Percentiles rank a stretch among this genome's conserved stretches.
phyloP scores from a whole-genome alignment of 1,140 invertebrate genomes.

The Drosophila kohkoa region DNA sequence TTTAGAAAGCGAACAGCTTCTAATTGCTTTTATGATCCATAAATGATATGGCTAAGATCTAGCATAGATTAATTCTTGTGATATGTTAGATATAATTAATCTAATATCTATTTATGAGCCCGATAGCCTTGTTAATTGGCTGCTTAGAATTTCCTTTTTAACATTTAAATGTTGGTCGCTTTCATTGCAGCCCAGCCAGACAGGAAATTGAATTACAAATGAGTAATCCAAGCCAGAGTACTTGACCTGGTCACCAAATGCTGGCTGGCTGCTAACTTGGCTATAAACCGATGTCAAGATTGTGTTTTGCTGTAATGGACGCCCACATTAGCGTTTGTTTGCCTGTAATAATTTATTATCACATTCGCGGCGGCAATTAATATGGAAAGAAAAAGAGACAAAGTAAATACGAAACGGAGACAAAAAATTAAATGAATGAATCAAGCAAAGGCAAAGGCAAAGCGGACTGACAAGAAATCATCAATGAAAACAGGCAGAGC shows the following conservation, averaged over 20 bases:
- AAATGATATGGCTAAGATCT: background rate
- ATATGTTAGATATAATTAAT: slow-evolving; percentile 20
- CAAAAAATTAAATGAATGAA: slow-evolving; percentile 77
- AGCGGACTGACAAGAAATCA: slow-evolving; percentile 52
- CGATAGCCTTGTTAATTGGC: slow-evolving; percentile 49
- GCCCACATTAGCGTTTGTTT: slow-evolving; percentile 63
- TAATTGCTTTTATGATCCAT: slow-evolving; percentile 1
- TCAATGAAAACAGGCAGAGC: slow-evolving; percentile 68
- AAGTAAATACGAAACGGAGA: slow-evolving; percentile 51
- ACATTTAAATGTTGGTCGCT: slow-evolving; percentile 13
- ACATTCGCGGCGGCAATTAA: slow-evolving; percentile 78
- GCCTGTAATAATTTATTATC: slow-evolving; percentile 81
- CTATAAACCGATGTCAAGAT: slow-evolving; percentile 41
- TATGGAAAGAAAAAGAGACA: slow-evolving; percentile 65
- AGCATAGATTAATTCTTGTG: background rate
- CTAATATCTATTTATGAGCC: slow-evolving; percentile 29
- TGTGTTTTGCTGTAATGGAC: slow-evolving; percentile 56
- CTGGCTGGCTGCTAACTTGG: slow-evolving; percentile 5
- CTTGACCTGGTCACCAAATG: slow-evolving; percentile 28
- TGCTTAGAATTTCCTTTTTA: slow-evolving; percentile 36
- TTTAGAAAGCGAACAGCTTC: background rate
- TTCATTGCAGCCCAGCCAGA: slow-evolving; percentile 38
- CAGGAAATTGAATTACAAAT: slow-evolving; percentile 57
- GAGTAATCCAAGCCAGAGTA: slow-evolving; percentile 9
- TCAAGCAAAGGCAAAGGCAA: slow-evolving; percentile 56